Conservation (phyloP, 30 jellyfish, hydroid and myxozoan species). For the Rhopilema esculentum region DNA sequence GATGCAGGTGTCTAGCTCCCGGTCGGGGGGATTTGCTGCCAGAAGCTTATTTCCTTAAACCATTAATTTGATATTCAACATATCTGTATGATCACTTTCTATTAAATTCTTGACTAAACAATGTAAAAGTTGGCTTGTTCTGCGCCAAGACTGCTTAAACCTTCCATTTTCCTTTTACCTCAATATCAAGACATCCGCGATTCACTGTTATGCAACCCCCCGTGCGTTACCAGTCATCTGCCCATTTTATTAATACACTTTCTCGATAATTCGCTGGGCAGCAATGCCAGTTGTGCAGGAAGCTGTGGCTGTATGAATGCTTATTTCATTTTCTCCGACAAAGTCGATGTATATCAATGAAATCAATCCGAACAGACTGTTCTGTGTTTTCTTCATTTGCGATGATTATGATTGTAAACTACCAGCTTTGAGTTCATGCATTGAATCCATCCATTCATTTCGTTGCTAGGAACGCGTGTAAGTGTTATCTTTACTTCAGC, state of each 20-base stretch:
- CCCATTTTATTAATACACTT: not conserved
- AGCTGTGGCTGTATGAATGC: not conserved
- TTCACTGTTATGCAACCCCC: not conserved
- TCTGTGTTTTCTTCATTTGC: not conserved
- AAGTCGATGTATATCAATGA: not conserved
- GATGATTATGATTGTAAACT: not conserved
- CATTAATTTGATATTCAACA: not conserved
- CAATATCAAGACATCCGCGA: not conserved
- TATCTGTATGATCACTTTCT: not conserved
- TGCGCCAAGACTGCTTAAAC: too few species aligned
- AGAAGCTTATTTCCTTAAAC: not conserved
- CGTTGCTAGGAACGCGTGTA: not conserved
- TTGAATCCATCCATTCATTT: not conserved
- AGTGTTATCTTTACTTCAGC: too few species aligned
- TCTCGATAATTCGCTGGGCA: not conserved
- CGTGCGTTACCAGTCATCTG: not conserved
- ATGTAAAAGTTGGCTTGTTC: not conserved
- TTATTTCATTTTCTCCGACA: not conserved
- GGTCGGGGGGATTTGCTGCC: not conserved
- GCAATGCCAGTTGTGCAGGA: not conserved
- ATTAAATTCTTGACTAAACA: not conserved
- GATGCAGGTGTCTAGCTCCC: not conserved
- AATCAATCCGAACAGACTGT: not conserved
- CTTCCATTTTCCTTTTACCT: not conserved
- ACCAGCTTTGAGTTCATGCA: not conserved